A percentile compares a stretch with the other conserved stretches of the same genome.
Conservation (phyloP, 2,113 vertebrate genomes). For the Furnarius figulus region DNA sequence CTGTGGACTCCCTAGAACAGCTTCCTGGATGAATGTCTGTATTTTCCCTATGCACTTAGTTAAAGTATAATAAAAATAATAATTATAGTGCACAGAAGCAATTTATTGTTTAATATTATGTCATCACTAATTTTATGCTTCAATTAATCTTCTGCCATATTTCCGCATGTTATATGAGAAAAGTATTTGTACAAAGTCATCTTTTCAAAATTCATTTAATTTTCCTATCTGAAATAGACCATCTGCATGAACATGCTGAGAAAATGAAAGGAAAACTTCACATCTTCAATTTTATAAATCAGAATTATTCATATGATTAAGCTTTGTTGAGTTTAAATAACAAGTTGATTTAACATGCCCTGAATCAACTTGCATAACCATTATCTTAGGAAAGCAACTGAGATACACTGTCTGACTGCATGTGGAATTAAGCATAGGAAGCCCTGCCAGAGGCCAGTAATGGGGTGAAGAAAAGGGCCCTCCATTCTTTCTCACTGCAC, state of each 20-base stretch:
- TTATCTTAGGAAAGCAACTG: not conserved
- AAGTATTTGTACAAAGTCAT: not conserved
- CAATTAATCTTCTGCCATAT: not conserved
- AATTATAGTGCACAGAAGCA: not conserved
- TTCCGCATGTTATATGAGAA: not conserved
- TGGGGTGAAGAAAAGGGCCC: not conserved
- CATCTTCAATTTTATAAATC: conserved; percentile 44
- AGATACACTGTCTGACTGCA: not conserved
- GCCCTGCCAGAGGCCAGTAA: not conserved
- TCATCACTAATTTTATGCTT: not conserved
- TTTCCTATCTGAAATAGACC: conserved; percentile 8
- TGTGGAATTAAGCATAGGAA: not conserved
- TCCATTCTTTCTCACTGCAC: not conserved
- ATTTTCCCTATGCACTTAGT: not conserved
- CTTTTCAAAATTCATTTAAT: not conserved
- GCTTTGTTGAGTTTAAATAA: conserved; percentile 56
- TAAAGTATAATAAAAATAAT: not conserved
- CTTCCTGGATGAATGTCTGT: not conserved
- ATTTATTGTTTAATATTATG: not conserved
- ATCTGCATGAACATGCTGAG: not conserved
- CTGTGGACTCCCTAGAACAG: not conserved
- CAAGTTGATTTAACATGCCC: not conserved
- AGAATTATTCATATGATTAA: conserved; percentile 55
- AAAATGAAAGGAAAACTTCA: conserved; percentile 27
- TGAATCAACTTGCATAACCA: conserved; percentile 41